Base-by-base conservation (phyloP, 2,797 vertebrate species). In the Kryptolebias ocellatus region DNA sequence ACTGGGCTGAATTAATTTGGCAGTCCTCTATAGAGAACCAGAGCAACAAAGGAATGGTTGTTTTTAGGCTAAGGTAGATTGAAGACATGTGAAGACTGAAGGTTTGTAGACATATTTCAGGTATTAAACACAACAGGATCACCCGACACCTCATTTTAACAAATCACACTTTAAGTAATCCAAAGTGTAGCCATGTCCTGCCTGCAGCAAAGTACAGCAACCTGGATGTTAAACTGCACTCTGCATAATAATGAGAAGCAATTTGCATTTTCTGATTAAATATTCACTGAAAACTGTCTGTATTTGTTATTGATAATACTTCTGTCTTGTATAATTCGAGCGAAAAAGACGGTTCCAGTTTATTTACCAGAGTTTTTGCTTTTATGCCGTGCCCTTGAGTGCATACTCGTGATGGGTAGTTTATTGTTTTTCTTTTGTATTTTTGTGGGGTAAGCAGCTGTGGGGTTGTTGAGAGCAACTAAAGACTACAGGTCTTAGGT, bases 1-100 rank as follows among this genome's bases (percentile, higher is more conserved):
- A 88, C 89, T 82, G 74, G 84, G 89, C 87, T 86, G 90, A 92
- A 92, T 92, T 92, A 83, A 92, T 93, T 89, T 82, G 83, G 77
- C 84, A 79, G 71, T 70, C 74, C 79, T 91, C 84, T 74, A 65
- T 86, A 90, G 78, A 80, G 47, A 73, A 71, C 60, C 47, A 44
- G 70, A 83, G 78, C 64, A 63, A 83, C 65, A 63, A 71, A 78
- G 62, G 51, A 45, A 70, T 66, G 10, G 12, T 39, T 39, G 10
- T 10, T 39, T 39, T 39, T 51, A 71, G 70, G 86, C 69, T 70
- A 60, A 78, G 70, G 77, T 75, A 61, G 60, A 39, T 24, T 18
- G 37, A 16, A 1, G 16, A 64, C 50, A 53, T 79, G 47, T 60
- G 73, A 80, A 80, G 37, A 65, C 27, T 51, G 46, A 75, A 34